phyloP scores from a whole-genome alignment of 2,888 invertebrate species.

The Oscheius sp. region DNA sequence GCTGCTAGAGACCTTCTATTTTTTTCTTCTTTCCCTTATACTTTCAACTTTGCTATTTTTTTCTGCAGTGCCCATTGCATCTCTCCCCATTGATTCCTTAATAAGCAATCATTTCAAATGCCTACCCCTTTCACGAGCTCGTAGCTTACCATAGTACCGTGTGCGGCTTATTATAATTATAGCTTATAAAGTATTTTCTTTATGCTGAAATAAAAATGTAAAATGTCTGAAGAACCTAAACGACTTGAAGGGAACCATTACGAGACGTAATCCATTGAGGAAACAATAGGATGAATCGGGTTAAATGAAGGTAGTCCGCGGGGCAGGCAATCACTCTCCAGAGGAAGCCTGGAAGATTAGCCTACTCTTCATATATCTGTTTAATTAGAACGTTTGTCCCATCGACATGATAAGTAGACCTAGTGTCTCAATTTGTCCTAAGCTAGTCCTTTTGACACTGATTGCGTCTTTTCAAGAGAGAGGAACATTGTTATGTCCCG shows the following conservation, averaged over 20 bases:
- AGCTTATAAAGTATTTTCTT: slow-evolving; percentile 19
- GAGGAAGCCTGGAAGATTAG: no score
- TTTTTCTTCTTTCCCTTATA: background rate
- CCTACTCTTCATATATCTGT: no score
- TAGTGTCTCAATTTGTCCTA: slow-evolving; percentile 10
- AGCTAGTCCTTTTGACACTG: background rate
- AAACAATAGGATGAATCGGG: slow-evolving; percentile 22
- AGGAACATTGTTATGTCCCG: slow-evolving; percentile 22
- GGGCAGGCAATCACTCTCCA: no score
- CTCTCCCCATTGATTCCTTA: background rate
- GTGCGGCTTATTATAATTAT: slow-evolving; percentile 18
- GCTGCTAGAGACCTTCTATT: slow-evolving; percentile 18
- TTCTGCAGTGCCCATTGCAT: slow-evolving; percentile 21
- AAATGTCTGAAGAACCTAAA: slow-evolving; percentile 12
- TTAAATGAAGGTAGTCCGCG: no score
- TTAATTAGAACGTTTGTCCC: no score
- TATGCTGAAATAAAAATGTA: slow-evolving; percentile 15
- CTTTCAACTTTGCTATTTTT: slow-evolving; percentile 1
- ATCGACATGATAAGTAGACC: background rate
- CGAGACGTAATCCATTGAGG: slow-evolving; percentile 18
- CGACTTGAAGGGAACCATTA: slow-evolving; percentile 5
- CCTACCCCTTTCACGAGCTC: slow-evolving; percentile 27
- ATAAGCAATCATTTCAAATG: slow-evolving; percentile 27
- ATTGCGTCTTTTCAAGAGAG: slow-evolving; percentile 20
- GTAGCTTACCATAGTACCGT: slow-evolving; percentile 20